phyloP scores from a whole-genome alignment of 1,140 invertebrate genomes.

The Mizuhopecten yessoensis region DNA sequence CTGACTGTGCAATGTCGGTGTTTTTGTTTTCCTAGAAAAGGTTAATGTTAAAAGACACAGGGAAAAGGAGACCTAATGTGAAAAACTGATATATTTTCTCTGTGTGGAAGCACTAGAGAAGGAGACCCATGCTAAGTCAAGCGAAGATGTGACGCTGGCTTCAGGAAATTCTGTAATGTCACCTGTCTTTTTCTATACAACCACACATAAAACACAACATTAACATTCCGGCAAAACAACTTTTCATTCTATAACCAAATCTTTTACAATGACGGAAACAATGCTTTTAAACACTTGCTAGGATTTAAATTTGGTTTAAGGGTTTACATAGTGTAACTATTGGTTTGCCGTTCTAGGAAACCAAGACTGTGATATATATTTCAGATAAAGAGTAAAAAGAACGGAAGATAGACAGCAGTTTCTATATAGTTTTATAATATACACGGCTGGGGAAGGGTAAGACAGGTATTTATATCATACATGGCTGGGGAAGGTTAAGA shows the following conservation, averaged over 20 bases:
- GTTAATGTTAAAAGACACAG: not conserved
- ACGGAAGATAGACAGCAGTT: not conserved
- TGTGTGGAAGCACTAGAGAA: not conserved
- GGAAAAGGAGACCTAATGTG: not conserved
- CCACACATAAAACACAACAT: not conserved
- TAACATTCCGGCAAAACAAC: not conserved
- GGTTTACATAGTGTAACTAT: no score
- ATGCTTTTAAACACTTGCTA: no score
- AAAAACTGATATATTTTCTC: not conserved
- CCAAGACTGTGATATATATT: no score
- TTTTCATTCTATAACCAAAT: not conserved
- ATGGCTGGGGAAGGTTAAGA: no score
- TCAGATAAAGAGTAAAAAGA: no score
- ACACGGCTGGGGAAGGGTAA: not conserved
- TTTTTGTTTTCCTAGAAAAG: slow-evolving; percentile 6
- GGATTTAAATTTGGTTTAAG: no score
- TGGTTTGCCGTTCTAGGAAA: no score
- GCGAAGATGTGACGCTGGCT: not conserved
- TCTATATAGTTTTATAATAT: not conserved
- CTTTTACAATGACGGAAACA: not conserved
- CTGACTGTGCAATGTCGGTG: not conserved
- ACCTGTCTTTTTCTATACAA: not conserved
- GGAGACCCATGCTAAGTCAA: not conserved
- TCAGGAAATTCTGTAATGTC: not conserved
- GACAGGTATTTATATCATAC: no score